phyloP scores from a whole-genome alignment of 2,113 vertebrate species.

The Emydocephalus ijimae region DNA sequence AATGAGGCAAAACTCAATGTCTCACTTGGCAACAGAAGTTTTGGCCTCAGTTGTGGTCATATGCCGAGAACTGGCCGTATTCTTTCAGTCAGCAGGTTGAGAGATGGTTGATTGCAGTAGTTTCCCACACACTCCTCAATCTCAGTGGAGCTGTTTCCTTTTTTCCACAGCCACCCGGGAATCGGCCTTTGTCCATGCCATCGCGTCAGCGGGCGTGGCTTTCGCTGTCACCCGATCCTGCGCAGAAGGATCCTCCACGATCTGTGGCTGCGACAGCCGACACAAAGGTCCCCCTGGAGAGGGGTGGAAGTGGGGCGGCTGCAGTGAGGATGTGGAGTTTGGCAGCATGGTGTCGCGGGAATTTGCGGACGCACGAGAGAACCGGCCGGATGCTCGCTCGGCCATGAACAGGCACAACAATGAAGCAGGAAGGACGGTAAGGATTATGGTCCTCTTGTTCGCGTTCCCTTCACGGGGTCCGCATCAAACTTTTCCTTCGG shows the following conservation, averaged over 20 bases:
- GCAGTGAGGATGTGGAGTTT: conserved; percentile 94
- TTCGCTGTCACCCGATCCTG: conserved; percentile 93
- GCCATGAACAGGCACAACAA: conserved; percentile 99
- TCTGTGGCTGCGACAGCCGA: conserved; percentile 91
- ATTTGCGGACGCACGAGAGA: conserved; percentile 93
- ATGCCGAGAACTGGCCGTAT: rapidly evolving
- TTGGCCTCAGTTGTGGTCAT: neutral
- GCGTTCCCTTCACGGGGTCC: neutral
- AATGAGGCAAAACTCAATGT: neutral
- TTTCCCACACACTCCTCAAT: neutral
- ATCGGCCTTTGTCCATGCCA: conserved; percentile 94
- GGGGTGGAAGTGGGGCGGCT: conserved; percentile 98
- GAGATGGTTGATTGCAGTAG: neutral
- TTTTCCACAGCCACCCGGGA: conserved; percentile 86
- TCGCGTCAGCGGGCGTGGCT: conserved; percentile 91
- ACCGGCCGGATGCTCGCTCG: conserved; percentile 91
- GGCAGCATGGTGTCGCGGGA: conserved; percentile 96
- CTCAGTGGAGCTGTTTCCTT: neutral
- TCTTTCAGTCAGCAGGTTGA: neutral
- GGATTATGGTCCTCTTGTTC: conserved; percentile 28
- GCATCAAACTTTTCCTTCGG: neutral
- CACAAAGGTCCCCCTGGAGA: conserved; percentile 89
- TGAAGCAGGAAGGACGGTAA: conserved; percentile 90
- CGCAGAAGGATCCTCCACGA: conserved; percentile 86
- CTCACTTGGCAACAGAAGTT: neutral